A percentile compares a stretch with the other conserved stretches of the same genome.
Evolutionary conservation across 2,113 vertebrate species (phyloP).

Genomic region (Halcyon malimbica): DNA sequence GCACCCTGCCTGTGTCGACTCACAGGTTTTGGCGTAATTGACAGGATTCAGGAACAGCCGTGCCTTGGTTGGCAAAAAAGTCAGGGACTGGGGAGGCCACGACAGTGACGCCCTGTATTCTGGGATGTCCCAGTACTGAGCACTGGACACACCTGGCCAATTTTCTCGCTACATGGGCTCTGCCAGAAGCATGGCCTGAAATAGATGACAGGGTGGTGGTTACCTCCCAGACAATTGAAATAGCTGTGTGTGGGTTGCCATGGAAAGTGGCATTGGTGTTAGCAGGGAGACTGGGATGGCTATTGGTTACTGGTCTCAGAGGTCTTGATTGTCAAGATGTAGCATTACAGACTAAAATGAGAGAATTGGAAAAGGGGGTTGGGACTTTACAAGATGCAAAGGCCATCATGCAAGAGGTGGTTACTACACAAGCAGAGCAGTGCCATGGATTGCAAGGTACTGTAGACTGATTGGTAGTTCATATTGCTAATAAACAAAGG

Average conservation of each 20-base stretch:
- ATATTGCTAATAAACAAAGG: background rate
- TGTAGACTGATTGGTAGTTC: background rate
- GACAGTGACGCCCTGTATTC: background rate
- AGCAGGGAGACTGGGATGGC: background rate
- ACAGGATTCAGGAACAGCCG: background rate
- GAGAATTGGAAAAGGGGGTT: background rate
- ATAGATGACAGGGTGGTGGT: rapidly evolving
- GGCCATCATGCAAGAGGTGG: rapidly evolving
- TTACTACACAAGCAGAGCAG: background rate
- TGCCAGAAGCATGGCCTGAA: background rate
- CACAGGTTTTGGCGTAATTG: background rate
- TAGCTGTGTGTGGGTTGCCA: rapidly evolving
- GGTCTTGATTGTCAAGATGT: background rate
- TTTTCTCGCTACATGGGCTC: background rate
- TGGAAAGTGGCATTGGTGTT: background rate
- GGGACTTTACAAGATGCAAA: background rate
- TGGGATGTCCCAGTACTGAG: background rate
- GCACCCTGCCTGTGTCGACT: rapidly evolving
- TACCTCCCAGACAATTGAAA: background rate
- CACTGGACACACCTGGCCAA: rapidly evolving
- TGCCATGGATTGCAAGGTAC: background rate
- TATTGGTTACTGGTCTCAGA: background rate
- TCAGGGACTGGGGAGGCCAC: background rate
- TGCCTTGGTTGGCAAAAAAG: background rate
- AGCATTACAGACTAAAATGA: background rate